Evolutionary conservation across 2,797 vertebrate species (phyloP), one percentile per base, ranked within the genome.

Genomic region (Cercopithecus diana): DNA sequence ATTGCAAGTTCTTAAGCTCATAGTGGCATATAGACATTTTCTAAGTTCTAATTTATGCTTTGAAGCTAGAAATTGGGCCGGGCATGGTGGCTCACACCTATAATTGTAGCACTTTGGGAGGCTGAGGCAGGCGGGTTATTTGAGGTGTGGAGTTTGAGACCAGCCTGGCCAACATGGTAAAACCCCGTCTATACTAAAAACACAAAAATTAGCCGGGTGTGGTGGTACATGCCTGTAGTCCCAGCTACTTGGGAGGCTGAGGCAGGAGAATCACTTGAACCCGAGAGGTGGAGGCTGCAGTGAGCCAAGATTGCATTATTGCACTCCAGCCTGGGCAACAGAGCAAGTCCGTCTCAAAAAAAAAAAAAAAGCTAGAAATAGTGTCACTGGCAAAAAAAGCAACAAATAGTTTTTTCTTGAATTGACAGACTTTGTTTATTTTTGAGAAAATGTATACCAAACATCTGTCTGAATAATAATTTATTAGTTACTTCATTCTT

Each of bases 341-440:
- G 15, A 67, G 33, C 33, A 67, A n/a, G 15, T 67, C 15, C n/a
- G 33, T 67, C 61, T 67, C 7, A 67, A 67, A n/a, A n/a, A 67
- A 8, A 61, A 58, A 58, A 61, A 64, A 79, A 72, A n/a, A 67
- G 15, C 33, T 67, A 67, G 64, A 67, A 67, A 67, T 67, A 67
- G 64, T 67, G 82, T 89, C 22, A 61, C 76, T 86, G 19, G 8
- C 24, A 58, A 64, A 57, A 57, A 17, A 80, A 8, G 1, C 19
- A 84, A 87, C 28, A 95, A 76, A 82, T 88, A 30, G 1, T 48
- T 92, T 93, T 93, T 89, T 36, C n/a, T 87, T 57, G 1, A 88
- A 85, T 43, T 95, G 39, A 81, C 50, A 88, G 48, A 20, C 28
- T 89, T 85, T 26, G 64, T 97, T 95, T 36, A 92, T 84, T 95